Percentiles rank a stretch among this genome's conserved stretches.
Evolutionary conservation across 30 jellyfish, hydroid and myxozoan genomes (phyloP).

Genomic region (Aurelia sp.): DNA sequence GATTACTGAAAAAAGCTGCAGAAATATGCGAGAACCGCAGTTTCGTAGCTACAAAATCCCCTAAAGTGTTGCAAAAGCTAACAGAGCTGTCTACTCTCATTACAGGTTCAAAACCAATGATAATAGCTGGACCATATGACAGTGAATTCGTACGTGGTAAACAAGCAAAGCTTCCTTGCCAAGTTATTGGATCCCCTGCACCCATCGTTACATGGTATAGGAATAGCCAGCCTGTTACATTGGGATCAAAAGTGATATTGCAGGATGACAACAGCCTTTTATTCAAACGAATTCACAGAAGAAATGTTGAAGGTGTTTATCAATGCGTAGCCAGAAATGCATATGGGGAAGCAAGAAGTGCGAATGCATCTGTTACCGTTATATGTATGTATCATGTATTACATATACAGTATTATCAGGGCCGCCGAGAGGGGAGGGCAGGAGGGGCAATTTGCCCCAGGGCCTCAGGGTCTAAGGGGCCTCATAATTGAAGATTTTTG

Average conservation of each 20-base stretch:
- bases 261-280: conserved; percentile 36
- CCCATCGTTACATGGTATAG: conserved; percentile 89
- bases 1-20: too few species aligned
- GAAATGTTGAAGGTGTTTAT: conserved; percentile 72
- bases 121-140: conserved; percentile 48
- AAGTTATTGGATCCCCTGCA: conserved; percentile 58
- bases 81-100: neutral
- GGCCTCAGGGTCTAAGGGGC: too few species aligned
- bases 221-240: conserved; percentile 36
- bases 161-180: conserved; percentile 38
- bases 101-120: conserved; percentile 47
- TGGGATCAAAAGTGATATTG: neutral
- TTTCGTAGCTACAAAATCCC: too few species aligned
- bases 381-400: conserved; percentile 57
- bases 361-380: conserved; percentile 61
- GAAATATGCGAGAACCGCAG: too few species aligned
- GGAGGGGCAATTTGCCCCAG: too few species aligned
- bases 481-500: too few species aligned
- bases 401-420: too few species aligned
- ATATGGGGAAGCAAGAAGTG: conserved; percentile 71
- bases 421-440: too few species aligned
- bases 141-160: conserved; percentile 33
- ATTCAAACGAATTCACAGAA: conserved; percentile 56
- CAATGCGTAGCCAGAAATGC: conserved; percentile 74
- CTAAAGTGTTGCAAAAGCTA: too few species aligned